Evolutionary conservation across 2,888 invertebrate species (phyloP).

Genomic region (Apamea sordens): DNA sequence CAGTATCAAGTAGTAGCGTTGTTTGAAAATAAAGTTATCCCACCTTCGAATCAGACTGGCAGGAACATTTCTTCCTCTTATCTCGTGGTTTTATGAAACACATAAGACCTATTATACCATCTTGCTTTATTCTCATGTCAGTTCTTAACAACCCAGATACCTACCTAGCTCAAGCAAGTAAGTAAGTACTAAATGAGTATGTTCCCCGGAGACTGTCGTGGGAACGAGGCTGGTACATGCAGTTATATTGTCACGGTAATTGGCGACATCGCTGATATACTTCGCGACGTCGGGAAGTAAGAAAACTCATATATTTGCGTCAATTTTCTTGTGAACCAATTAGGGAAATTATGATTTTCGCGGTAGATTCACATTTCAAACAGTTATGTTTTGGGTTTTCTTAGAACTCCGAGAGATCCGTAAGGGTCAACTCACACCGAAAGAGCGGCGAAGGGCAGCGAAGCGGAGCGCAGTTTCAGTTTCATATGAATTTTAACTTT

Average conservation of each 20-base stretch:
- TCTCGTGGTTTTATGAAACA: neutral
- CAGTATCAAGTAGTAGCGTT: too few relatives aligned
- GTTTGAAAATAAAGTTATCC: neutral
- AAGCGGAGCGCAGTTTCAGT: too few relatives aligned
- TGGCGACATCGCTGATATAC: constrained; percentile 42
- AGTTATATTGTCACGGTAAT: constrained; percentile 44
- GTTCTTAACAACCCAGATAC: constrained; percentile 6
- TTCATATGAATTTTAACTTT: too few relatives aligned
- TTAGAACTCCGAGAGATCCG: neutral
- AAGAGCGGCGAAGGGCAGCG: too few relatives aligned
- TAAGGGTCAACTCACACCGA: too few relatives aligned
- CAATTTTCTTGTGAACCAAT: constrained; percentile 27
- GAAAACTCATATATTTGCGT: constrained; percentile 4
- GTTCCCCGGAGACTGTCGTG: constrained; percentile 29
- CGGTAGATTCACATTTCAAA: neutral
- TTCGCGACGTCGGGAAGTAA: constrained; percentile 16
- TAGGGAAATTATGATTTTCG: neutral
- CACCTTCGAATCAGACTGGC: neutral
- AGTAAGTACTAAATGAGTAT: constrained; percentile 10
- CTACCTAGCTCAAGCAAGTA: constrained; percentile 23
- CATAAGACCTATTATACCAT: neutral
- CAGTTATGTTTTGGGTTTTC: neutral
- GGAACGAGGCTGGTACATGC: constrained; percentile 34
- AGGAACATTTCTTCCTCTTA: neutral
- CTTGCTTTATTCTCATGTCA: constrained; percentile 4